Evolutionary conservation across 2,113 vertebrate genomes (phyloP).

Genomic region (Cichladusa arquata): DNA sequence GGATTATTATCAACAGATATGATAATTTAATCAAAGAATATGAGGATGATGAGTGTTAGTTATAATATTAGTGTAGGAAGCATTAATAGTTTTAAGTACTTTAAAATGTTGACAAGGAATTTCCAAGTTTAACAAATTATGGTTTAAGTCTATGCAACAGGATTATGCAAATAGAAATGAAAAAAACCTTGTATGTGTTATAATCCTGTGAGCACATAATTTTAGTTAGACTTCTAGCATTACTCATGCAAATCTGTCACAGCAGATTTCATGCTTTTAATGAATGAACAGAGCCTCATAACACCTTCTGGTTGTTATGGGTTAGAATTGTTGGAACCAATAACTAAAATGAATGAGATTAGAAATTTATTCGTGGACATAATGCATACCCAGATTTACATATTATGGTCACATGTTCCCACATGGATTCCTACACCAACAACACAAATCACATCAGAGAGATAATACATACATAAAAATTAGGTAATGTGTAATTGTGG

Average conservation of each 20-base stretch:
- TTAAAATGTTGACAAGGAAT: not conserved
- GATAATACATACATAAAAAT: not conserved
- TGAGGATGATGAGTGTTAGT: not conserved
- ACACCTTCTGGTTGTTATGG: constrained; percentile 5
- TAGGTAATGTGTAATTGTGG: not conserved
- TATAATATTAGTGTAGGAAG: not conserved
- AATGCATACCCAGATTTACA: not conserved
- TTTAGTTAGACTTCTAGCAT: not conserved
- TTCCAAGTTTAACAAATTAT: not conserved
- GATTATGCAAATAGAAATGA: not conserved
- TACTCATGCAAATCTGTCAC: not conserved
- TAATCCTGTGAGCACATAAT: not conserved
- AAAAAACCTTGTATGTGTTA: not conserved
- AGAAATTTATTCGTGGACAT: not conserved
- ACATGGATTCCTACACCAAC: not conserved
- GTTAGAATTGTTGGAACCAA: not conserved
- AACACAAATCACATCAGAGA: not conserved
- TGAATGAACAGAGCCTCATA: constrained; percentile 26
- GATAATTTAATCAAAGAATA: not conserved
- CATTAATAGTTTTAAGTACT: not conserved
- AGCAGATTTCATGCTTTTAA: constrained; percentile 34
- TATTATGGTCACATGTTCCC: not conserved
- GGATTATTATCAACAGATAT: not conserved
- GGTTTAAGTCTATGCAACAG: not conserved
- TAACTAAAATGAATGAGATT: not conserved